A percentile compares a stretch with the other conserved stretches of the same genome.
Evolutionary conservation across 2,797 vertebrate genomes (phyloP).

Genomic region (Chrosomus eos): DNA sequence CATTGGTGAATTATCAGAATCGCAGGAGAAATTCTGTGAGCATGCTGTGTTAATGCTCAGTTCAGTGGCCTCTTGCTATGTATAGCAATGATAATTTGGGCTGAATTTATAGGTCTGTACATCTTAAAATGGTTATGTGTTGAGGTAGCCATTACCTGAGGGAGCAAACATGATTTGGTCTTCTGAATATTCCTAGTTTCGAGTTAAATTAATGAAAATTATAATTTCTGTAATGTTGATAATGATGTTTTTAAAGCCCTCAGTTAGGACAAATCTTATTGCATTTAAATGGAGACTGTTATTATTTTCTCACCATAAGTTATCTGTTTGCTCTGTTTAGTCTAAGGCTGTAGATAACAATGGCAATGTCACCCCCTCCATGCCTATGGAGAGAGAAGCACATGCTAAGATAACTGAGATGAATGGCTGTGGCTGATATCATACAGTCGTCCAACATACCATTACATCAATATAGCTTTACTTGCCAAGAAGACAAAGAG

Average conservation of each 20-base stretch:
- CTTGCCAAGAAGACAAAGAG: constrained; percentile 9
- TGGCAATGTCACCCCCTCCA: neutral
- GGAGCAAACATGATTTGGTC: constrained; percentile 55
- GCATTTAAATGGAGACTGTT: constrained; percentile 38
- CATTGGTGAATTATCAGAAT: constrained; percentile 38
- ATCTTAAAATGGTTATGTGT: constrained; percentile 55
- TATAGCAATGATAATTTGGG: constrained; percentile 30
- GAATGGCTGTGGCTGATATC: constrained; percentile 6
- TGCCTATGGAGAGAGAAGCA: neutral
- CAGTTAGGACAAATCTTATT: neutral
- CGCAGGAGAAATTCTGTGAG: neutral
- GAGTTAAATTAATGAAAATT: constrained; percentile 59
- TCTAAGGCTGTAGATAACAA: neutral
- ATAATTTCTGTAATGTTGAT: neutral
- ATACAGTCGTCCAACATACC: neutral
- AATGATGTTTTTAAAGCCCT: neutral
- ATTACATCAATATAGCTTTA: neutral
- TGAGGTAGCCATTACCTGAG: constrained; percentile 59
- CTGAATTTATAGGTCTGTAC: constrained; percentile 46
- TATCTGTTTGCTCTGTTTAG: neutral
- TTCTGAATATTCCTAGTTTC: constrained; percentile 46
- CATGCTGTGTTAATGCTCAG: constrained; percentile 30
- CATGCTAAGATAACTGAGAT: neutral
- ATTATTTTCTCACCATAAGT: neutral
- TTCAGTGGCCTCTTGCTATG: constrained; percentile 10